phyloP scores from a whole-genome alignment of 2,113 vertebrate genomes.

The Jaculus jaculus region DNA sequence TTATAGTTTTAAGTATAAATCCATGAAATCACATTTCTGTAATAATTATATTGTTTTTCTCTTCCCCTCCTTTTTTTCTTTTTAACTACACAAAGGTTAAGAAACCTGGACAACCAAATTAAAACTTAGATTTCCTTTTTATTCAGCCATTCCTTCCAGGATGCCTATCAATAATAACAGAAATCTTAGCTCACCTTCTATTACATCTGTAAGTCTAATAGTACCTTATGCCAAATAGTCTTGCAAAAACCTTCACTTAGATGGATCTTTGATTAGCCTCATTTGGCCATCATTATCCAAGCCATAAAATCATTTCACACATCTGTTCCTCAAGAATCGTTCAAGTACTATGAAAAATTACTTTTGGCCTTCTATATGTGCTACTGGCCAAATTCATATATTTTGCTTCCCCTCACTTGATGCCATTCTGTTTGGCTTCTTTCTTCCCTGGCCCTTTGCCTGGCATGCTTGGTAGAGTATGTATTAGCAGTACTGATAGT shows the following conservation, averaged over 20 bases:
- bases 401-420: slow-evolving; percentile 59
- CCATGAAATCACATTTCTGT: slow-evolving; percentile 40
- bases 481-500: slow-evolving; percentile 35
- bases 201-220: slow-evolving; percentile 33
- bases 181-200: slow-evolving; percentile 33
- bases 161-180: neutral
- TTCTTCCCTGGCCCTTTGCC: slow-evolving; percentile 52
- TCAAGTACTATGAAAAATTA: slow-evolving; percentile 41
- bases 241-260: slow-evolving; percentile 31
- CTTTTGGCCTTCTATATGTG: slow-evolving; percentile 23
- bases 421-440: slow-evolving; percentile 50
- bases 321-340: slow-evolving; percentile 57
- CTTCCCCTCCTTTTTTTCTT: slow-evolving; percentile 6
- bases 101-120: slow-evolving; percentile 37
- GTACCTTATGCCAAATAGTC: neutral
- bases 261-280: slow-evolving; percentile 37
- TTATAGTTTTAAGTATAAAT: slow-evolving; percentile 51
- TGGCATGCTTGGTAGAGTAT: slow-evolving; percentile 47
- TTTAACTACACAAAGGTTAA: neutral
- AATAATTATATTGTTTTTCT: neutral
- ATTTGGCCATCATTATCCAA: slow-evolving; percentile 38
- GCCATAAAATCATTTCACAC: slow-evolving; percentile 7
- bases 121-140: slow-evolving; percentile 28
- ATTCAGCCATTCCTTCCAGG: slow-evolving; percentile 26
- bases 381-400: slow-evolving; percentile 39